Base-by-base conservation (phyloP, 2,113 vertebrate genomes). In the Sceloporus tristichus region DNA sequence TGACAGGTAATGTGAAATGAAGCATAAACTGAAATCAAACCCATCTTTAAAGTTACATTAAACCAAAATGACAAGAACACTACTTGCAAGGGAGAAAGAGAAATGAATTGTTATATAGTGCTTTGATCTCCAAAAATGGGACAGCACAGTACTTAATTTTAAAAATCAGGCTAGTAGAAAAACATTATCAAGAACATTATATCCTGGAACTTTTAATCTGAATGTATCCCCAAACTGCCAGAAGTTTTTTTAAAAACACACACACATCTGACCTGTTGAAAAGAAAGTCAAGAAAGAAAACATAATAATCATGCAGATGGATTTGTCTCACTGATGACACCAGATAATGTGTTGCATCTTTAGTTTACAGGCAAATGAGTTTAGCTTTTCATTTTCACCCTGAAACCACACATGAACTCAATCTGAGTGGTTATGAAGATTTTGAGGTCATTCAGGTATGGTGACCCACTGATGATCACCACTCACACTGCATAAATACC, bases 1-100 rank as follows among this genome's bases (percentile, higher is more conserved):
- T 94, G 95, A 95, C 93, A 94, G 91, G 92, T 90, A 94, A 94
- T 91, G 93, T 91, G 93, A 95, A 94, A 89, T 92, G 87, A 95
- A 91, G 90, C 95, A 95, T 91, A 94, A 85, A 91, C 84, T 92
- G 87, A 94, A 96, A 95, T 93, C 94, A 94, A 94, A 94, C 92
- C 86, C 84, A 92, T 94, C 90, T 94, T 94, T 93, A 94, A 94
- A 83, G 84, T 92, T 94, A 90, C 86, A 86, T 73, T 95, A 94
- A 95, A 93, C 91, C 78, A 79, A 95, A 92, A 86, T 93, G 94
- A 95, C 93, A 95, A 85, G 81, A 93, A 86, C 75, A 87, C 88
- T 89, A 89, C 89, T 90, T 75, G 68, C 27, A 92, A 92, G 82
- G 86, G 86, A 91, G 87, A 92, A 78, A 89, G 88, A 90, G 66